Evolutionary conservation across 2,797 vertebrate genomes (phyloP), one percentile per base, ranked within the genome.

Genomic region (Heterohyrax brucei): DNA sequence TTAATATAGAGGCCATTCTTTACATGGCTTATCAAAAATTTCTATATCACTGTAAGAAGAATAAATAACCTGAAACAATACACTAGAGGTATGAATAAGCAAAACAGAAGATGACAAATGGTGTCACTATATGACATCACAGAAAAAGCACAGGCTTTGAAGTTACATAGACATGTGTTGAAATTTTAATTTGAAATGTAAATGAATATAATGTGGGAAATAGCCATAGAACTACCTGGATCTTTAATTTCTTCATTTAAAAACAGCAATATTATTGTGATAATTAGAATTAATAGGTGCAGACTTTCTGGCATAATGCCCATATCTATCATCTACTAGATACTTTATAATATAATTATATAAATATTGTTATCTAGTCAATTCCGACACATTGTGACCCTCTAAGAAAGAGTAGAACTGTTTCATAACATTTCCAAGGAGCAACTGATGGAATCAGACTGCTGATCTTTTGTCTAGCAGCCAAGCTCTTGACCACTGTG

Each of bases 131-230:
- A 10, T 79, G 86, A 85, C 75, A 26, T 3, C 59, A 68, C 30
- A 68, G 44, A 75, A 93, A 76, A 76, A 87, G 76, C 28, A 68
- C 7, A 21, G 50, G 2, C 50, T 81, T 76, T 77, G 73, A 95
- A 83, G 24, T 77, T 26, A 68, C 39, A 88, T 53, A 92, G 21
- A 70, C 24, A 26, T 76, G 68, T n/a, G 44, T 82, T 87, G n/a
- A 46, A 82, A 87, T 53, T 89, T 81, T 44, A 62, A 44, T 87
- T 82, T 70, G 61, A 50, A 87, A 90, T 26, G 30, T 73, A 93
- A 64, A 68, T 26, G 68, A 85, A 39, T 13, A 61, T n/a, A 66
- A 44, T 21, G 4, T 68, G 76, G 19, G 44, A 44, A 68, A 56
- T 56, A n/a, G 39, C 22, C 22, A 3, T 28, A 21, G 13, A 70